Percentiles rank a stretch among this genome's conserved stretches.
Evolutionary conservation across 2,888 invertebrate species (phyloP).

Genomic region (Polydesmus complanatus): DNA sequence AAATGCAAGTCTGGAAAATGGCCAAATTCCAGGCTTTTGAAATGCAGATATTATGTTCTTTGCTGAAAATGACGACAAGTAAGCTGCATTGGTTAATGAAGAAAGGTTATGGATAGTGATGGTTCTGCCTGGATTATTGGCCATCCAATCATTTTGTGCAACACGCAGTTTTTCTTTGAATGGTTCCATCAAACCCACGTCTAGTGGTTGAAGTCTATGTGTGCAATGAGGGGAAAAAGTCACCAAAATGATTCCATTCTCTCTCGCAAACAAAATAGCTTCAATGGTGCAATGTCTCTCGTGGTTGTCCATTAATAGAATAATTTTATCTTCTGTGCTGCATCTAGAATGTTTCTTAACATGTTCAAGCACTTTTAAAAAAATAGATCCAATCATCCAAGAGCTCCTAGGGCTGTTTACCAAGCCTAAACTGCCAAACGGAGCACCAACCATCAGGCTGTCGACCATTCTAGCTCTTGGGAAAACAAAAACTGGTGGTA

Average conservation of each 20-base stretch:
- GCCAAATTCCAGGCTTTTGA: not conserved
- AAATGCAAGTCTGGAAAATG: not conserved
- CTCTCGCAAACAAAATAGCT: slow-evolving; percentile 24
- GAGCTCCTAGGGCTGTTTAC: slow-evolving; percentile 17
- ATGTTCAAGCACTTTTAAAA: slow-evolving; percentile 29
- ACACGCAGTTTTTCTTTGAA: slow-evolving; percentile 27
- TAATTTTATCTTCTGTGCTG: slow-evolving; percentile 24
- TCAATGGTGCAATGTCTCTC: slow-evolving; percentile 26
- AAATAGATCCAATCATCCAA: slow-evolving; percentile 24
- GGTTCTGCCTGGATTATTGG: slow-evolving; percentile 26
- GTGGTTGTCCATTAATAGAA: slow-evolving; percentile 29
- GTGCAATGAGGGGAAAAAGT: slow-evolving; percentile 28
- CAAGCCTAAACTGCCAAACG: slow-evolving; percentile 20
- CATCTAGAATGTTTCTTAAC: slow-evolving; percentile 26
- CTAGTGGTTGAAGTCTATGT: slow-evolving; percentile 30
- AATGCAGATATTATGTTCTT: not conserved
- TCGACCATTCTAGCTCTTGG: slow-evolving; percentile 21
- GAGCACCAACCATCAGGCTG: slow-evolving; percentile 20
- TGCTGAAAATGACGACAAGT: not conserved
- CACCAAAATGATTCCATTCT: slow-evolving; percentile 28
- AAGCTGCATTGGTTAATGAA: not conserved
- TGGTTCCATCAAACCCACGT: slow-evolving; percentile 26
- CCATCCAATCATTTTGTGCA: slow-evolving; percentile 28
- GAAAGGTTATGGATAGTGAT: slow-evolving; percentile 25
- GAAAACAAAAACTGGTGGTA: slow-evolving; percentile 25